Evolutionary conservation across 2,797 vertebrate species (phyloP).

Genomic region (Prunella strophiata): DNA sequence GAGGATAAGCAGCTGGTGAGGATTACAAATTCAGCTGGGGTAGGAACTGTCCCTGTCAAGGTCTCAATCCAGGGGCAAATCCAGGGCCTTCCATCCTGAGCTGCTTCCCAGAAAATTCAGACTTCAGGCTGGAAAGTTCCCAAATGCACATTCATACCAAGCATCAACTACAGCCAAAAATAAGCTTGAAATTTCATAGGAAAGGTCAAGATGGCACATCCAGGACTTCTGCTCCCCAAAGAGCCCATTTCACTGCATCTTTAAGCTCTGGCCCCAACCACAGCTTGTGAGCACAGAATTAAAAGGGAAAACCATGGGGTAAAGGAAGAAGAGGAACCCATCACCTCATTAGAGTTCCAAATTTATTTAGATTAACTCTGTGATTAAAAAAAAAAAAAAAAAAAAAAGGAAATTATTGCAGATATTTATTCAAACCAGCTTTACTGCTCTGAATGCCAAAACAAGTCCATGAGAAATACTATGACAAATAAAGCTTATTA

Average conservation of each 20-base stretch:
- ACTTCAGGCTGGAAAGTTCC: not conserved
- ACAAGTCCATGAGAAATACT: not conserved
- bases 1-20: not conserved
- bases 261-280: not conserved
- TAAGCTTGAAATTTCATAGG: not conserved
- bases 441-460: not conserved
- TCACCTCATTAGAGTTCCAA: not conserved
- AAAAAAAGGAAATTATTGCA: not conserved
- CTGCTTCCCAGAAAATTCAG: not conserved
- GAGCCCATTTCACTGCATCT: not conserved
- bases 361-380: not conserved
- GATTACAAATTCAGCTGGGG: not conserved
- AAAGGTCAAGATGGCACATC: slow-evolving; percentile 7
- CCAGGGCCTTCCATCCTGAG: not conserved
- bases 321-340: not conserved
- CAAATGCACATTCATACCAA: not conserved
- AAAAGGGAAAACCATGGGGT: not conserved
- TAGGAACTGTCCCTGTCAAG: not conserved
- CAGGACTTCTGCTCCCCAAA: not conserved
- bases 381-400: not conserved
- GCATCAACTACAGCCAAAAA: slow-evolving; percentile 1
- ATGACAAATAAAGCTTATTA: not conserved
- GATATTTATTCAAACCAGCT: not conserved
- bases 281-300: not conserved
- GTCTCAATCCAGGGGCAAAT: not conserved